A percentile compares a stretch with the other conserved stretches of the same genome.
phyloP scores from a whole-genome alignment of 2,888 invertebrate genomes.

The Drosophila yooni region DNA sequence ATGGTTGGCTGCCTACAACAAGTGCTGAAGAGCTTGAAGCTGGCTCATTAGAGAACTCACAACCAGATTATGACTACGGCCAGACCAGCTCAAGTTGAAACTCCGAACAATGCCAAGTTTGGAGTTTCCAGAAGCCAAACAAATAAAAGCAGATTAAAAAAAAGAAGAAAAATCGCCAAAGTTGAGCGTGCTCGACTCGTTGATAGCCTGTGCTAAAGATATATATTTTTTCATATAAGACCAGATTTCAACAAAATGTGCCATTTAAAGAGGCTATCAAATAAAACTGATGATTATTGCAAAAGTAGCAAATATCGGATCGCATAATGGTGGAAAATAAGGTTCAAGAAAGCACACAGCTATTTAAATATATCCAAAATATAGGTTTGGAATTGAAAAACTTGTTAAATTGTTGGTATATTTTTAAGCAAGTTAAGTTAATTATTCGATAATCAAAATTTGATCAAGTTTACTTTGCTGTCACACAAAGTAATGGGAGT shows the following conservation, averaged over 20 bases:
- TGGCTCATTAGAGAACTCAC: conserved; percentile 3
- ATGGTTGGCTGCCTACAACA: not conserved
- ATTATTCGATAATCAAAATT: not conserved
- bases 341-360: not conserved
- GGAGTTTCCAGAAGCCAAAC: conserved; percentile 2
- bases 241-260: not conserved
- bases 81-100: not conserved
- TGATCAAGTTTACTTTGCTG: not conserved
- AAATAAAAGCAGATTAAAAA: not conserved
- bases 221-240: not conserved
- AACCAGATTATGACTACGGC: conserved; percentile 16
- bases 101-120: conserved; percentile 11
- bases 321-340: not conserved
- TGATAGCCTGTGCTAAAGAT: not conserved
- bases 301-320: not conserved
- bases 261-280: not conserved
- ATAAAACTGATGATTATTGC: not conserved
- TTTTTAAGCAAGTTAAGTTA: not conserved
- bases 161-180: not conserved
- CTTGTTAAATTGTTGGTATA: not conserved
- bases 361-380: not conserved
- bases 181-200: not conserved
- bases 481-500: too few relatives aligned
- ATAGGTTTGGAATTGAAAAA: not conserved
- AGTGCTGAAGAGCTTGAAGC: conserved; percentile 13